These are phyloP conservation scores for Micromussa lordhowensis DNA, from an alignment of 92 coral and sea anemone species.

Conservation along the genomic window DNA sequence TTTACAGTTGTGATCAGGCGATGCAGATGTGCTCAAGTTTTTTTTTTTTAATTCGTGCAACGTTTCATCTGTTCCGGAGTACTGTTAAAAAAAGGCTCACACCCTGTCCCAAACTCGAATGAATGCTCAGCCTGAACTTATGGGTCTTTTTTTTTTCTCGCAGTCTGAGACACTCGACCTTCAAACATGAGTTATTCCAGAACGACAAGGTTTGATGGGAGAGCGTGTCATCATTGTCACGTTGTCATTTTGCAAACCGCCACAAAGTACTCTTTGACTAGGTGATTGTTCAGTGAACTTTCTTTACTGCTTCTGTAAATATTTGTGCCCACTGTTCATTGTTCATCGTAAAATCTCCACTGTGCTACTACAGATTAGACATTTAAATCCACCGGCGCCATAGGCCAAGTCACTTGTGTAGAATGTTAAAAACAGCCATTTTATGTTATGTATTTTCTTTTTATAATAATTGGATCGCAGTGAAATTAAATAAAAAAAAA, in stretches of 20 bases:
- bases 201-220: conserved; percentile 23
- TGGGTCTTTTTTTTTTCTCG: neutral
- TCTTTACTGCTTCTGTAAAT: conserved; percentile 41
- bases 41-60: neutral
- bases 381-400: conserved; percentile 23
- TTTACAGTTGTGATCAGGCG: conserved; percentile 74
- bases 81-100: neutral
- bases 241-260: conserved; percentile 35
- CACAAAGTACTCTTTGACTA: conserved; percentile 29
- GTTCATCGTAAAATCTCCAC: conserved; percentile 11
- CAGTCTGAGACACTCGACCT: neutral
- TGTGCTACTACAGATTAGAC: conserved; percentile 25
- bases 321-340: conserved; percentile 34
- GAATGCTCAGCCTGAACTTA: neutral
- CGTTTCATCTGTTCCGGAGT: neutral
- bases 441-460: neutral
- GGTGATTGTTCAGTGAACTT: conserved; percentile 18
- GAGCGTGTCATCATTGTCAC: conserved; percentile 38
- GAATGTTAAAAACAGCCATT: neutral
- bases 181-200: conserved; percentile 20
- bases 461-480: neutral
- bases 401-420: conserved; percentile 1
- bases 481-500: conserved; percentile 6
- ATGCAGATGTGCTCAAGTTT: conserved; percentile 78
- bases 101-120: conserved; percentile 36